phyloP scores from a whole-genome alignment of 2,113 vertebrate genomes.

The Talpa occidentalis region DNA sequence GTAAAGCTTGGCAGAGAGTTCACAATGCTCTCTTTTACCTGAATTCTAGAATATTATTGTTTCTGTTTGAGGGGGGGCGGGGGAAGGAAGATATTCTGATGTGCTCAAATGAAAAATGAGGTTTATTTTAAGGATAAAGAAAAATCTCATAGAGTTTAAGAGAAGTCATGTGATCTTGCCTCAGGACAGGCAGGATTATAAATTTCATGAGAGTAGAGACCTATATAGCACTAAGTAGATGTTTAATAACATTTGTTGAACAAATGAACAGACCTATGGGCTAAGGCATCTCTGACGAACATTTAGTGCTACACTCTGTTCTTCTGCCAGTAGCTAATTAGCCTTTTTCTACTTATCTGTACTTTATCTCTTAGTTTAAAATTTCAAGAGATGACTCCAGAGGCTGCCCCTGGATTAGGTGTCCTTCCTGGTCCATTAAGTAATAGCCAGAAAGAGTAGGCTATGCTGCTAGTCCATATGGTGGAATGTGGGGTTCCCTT shows the following conservation, averaged over 20 bases:
- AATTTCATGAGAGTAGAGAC: not conserved
- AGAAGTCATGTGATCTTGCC: not conserved
- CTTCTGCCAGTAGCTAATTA: not conserved
- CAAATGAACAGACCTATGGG: too few species aligned
- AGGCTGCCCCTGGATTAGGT: not conserved
- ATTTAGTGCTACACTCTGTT: not conserved
- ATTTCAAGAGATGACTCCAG: not conserved
- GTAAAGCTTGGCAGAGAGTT: not conserved
- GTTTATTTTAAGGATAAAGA: constrained; percentile 3
- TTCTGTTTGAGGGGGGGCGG: too few species aligned
- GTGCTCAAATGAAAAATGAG: not conserved
- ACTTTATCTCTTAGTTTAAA: not conserved
- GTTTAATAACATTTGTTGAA: not conserved
- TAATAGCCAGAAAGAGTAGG: not conserved
- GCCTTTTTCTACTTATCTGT: not conserved
- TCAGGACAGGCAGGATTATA: not conserved
- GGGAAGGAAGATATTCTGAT: not conserved
- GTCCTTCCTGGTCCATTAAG: not conserved
- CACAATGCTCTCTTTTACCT: not conserved
- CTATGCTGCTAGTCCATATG: too few species aligned
- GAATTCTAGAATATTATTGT: not conserved
- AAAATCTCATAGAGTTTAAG: not conserved
- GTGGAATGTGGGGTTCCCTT: not conserved
- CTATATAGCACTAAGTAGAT: not conserved
- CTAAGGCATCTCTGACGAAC: not conserved